Evolutionary conservation across 2,888 invertebrate species (phyloP), one percentile per base, ranked within the genome.

Genomic region (Nymphalis urticae): DNA sequence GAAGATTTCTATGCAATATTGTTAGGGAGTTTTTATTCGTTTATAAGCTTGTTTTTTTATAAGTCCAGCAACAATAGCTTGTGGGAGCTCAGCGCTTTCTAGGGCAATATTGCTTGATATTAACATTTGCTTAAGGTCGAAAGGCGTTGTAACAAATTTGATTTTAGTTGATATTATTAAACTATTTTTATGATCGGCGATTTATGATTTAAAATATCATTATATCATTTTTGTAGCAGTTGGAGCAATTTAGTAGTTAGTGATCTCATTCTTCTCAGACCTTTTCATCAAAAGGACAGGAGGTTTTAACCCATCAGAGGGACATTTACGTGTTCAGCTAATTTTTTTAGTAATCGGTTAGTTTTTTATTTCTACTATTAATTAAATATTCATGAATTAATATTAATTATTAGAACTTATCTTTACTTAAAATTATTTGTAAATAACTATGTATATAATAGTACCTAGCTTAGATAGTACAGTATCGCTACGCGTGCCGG

Each of bases 1-100:
- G 85, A 88, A 90, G 88, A 90, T 87, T 85, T 84, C 82, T 84
- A 87, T 88, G 85, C 83, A 84, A 85, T 82, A 78, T 78, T 78
- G 77, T 80, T 81, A 79, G 85, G 85, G 82, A 77, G 79, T 81
- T 83, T 88, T 87, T 87, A 83, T 85, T 82, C 79, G 77, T 80
- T 84, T 81, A 80, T 85, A 84, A 84, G 82, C 83, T 79, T 77
- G 77, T 83, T 88, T 87, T 72, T 87, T 88, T 87, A 13, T 42
- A 78, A 81, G 82, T 80, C 74, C 80, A 71, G 73, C 72, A 75
- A 88, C 85, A 88, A 89, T 85, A 73, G 82, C 62, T 76, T 74
- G 75, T 79, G 81, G 80, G 76, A 83, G 84, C 81, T 82, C 80
- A 83, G 78, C 53, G 51, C 74, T 77, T 80, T 75, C 66, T 70